Evolutionary conservation across 2,797 vertebrate genomes (phyloP).

Genomic region (Hafferia zeledoni): DNA sequence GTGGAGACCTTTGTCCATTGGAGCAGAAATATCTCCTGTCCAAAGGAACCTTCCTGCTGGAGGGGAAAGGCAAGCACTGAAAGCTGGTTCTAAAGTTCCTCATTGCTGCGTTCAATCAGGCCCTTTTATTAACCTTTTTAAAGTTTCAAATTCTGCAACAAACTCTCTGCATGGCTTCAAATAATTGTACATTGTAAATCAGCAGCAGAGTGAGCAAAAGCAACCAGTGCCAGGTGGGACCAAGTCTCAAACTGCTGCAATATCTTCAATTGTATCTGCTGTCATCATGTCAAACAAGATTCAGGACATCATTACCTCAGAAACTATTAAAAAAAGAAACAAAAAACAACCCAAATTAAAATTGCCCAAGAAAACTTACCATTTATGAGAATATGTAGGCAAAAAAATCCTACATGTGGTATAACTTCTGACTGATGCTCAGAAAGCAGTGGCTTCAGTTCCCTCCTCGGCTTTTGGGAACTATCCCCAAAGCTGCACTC

Average conservation of each 20-base stretch:
- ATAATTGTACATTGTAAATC: background rate
- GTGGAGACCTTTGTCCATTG: constrained; percentile 37
- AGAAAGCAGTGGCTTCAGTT: background rate
- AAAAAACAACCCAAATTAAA: fast-evolving
- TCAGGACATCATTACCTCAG: background rate
- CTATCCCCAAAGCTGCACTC: background rate
- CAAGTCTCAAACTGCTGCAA: background rate
- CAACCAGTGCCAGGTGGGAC: background rate
- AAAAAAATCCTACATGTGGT: fast-evolving
- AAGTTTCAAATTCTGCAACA: background rate
- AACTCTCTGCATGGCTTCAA: background rate
- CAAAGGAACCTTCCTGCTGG: background rate
- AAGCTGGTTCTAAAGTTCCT: background rate
- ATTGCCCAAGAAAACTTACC: background rate
- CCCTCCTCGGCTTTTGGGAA: background rate
- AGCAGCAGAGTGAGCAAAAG: background rate
- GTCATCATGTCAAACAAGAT: background rate
- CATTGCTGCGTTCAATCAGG: background rate
- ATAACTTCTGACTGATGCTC: background rate
- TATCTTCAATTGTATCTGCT: background rate
- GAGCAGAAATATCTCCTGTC: background rate
- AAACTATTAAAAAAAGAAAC: background rate
- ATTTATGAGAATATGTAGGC: background rate
- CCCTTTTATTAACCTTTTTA: background rate
- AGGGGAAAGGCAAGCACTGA: constrained; percentile 28